These are phyloP conservation scores for Etheostoma nigrum DNA, from an alignment of 2,797 vertebrate species.

Conservation along the genomic window DNA sequence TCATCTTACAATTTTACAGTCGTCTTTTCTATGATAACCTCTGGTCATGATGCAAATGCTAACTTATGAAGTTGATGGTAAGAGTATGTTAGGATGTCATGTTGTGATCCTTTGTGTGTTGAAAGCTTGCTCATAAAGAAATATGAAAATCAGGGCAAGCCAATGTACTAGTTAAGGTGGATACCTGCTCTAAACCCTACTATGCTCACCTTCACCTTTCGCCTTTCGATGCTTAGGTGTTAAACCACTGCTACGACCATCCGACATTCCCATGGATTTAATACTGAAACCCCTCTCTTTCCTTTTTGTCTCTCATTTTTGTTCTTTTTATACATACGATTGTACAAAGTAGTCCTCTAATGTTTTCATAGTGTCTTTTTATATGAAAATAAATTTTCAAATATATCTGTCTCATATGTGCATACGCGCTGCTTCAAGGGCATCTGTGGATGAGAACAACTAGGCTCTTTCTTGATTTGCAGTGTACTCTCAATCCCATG, in stretches of 20 bases:
- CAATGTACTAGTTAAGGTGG: conserved; percentile 26
- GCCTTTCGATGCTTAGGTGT: conserved; percentile 68
- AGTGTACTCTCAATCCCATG: conserved; percentile 50
- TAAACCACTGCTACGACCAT: conserved; percentile 59
- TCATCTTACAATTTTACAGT: conserved; percentile 1
- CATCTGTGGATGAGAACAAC: conserved; percentile 41
- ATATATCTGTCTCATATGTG: conserved; percentile 72
- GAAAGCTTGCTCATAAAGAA: conserved; percentile 20
- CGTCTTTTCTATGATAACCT: conserved; percentile 21
- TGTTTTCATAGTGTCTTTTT: conserved; percentile 90
- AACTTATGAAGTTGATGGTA: conserved; percentile 8
- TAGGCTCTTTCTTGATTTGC: conserved; percentile 44
- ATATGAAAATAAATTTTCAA: conserved; percentile 90
- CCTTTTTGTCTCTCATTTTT: conserved; percentile 68
- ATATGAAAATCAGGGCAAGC: conserved; percentile 17
- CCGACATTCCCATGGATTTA: conserved; percentile 69
- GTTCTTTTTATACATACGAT: conserved; percentile 87
- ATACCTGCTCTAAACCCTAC: conserved; percentile 23
- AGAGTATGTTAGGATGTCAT: not conserved
- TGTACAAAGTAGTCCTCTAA: conserved; percentile 88
- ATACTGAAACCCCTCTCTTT: conserved; percentile 54
- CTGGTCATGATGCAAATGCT: conserved; percentile 8
- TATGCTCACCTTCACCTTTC: conserved; percentile 44
- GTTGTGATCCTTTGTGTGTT: conserved; percentile 44
- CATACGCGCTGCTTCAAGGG: conserved; percentile 47